Evolutionary conservation across 2,113 vertebrate genomes (phyloP).

Genomic region (Nibea coibor): DNA sequence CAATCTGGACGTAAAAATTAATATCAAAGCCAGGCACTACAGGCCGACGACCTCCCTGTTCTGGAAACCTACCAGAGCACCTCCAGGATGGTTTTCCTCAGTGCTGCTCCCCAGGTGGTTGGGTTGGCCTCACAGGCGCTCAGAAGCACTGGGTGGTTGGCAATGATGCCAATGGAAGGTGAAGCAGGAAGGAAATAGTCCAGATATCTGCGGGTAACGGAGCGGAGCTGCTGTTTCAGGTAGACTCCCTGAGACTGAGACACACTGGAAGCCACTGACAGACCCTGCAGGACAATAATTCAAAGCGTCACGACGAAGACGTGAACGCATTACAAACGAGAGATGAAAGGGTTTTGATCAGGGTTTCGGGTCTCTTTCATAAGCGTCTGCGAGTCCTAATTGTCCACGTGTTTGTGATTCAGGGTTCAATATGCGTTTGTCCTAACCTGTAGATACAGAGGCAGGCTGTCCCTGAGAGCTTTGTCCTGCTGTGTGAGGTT

Average conservation of each 20-base stretch:
- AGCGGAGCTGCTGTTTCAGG: conserved; percentile 91
- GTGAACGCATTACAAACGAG: not conserved
- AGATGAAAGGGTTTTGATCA: conserved; percentile 1
- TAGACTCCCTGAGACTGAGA: conserved; percentile 89
- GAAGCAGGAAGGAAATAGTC: conserved; percentile 92
- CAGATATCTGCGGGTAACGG: conserved; percentile 89
- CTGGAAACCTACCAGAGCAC: conserved; percentile 79
- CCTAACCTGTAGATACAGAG: conserved; percentile 92
- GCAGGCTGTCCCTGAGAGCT: conserved; percentile 90
- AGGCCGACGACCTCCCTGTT: not conserved
- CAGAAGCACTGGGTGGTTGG: conserved; percentile 91
- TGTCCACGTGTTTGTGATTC: not conserved
- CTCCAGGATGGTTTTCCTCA: conserved; percentile 80
- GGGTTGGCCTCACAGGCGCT: conserved; percentile 83
- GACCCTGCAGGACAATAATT: conserved; percentile 83
- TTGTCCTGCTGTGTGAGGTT: conserved; percentile 93
- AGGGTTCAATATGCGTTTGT: not conserved
- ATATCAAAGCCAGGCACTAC: not conserved
- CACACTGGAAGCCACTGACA: conserved; percentile 88
- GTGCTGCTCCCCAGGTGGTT: conserved; percentile 65
- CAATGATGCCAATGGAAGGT: conserved; percentile 65
- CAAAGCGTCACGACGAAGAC: not conserved
- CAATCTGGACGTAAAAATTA: not conserved
- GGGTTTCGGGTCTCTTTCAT: not conserved
- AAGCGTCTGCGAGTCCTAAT: not conserved